Percentiles rank a stretch among this genome's conserved stretches.
Evolutionary conservation across 1,140 invertebrate genomes (phyloP).

Genomic region (Ooceraea biroi): DNA sequence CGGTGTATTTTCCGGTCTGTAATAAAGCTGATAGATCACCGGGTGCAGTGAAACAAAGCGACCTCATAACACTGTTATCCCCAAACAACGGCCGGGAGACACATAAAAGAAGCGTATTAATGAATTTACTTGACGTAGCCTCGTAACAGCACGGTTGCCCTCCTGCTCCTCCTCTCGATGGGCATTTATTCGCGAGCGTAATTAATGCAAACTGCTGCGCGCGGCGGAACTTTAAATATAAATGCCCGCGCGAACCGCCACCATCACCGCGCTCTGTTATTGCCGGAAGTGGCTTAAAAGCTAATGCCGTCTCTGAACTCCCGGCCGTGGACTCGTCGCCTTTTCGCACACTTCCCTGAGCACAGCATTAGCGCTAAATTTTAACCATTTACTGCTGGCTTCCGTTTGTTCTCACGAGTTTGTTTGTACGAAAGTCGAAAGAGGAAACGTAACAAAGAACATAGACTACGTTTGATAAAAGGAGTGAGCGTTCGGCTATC

Average conservation of each 20-base stretch:
- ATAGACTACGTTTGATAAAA: not conserved
- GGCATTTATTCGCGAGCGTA: constrained; percentile 71
- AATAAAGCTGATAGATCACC: constrained; percentile 47
- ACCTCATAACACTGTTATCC: constrained; percentile 48
- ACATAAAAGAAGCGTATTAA: constrained; percentile 58
- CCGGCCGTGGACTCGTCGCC: constrained; percentile 63
- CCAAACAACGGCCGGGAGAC: constrained; percentile 30
- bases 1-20: constrained; percentile 1
- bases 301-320: constrained; percentile 72
- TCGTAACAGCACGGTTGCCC: constrained; percentile 34
- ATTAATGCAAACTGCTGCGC: constrained; percentile 76
- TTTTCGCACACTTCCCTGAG: constrained; percentile 33
- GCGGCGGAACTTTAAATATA: constrained; percentile 77
- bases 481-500: too few relatives aligned
- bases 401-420: constrained; percentile 26
- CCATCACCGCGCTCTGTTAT: constrained; percentile 69
- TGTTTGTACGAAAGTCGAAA: constrained; percentile 37
- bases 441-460: constrained; percentile 7
- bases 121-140: constrained; percentile 55
- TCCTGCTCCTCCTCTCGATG: constrained; percentile 37
- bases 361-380: constrained; percentile 54
- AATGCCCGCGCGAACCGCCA: constrained; percentile 70
- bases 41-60: constrained; percentile 28
- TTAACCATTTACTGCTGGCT: constrained; percentile 50
- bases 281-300: constrained; percentile 78